phyloP scores from a whole-genome alignment of 2,113 vertebrate species.

The Oostethus manadensis region DNA sequence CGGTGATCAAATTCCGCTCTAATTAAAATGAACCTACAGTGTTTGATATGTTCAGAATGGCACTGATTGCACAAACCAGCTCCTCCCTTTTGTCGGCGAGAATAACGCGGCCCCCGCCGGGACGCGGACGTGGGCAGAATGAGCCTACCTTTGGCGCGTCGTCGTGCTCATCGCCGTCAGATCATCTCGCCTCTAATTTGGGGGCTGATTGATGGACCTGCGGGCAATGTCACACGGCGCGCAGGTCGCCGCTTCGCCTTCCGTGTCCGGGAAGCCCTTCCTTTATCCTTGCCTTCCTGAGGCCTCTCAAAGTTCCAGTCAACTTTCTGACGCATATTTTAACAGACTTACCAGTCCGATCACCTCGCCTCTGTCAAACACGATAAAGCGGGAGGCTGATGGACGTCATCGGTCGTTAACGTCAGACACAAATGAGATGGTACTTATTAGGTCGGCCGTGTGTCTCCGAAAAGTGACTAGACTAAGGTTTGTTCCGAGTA shows the following conservation, averaged over 20 bases:
- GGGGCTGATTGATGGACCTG: constrained; percentile 65
- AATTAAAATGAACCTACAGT: constrained; percentile 71
- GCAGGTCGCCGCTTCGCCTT: constrained; percentile 26
- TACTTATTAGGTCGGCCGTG: background rate
- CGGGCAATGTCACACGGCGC: constrained; percentile 45
- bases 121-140: constrained; percentile 59
- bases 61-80: constrained; percentile 56
- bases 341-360: background rate
- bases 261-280: constrained; percentile 30
- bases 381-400: background rate
- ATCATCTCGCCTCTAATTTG: constrained; percentile 55
- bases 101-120: constrained; percentile 51
- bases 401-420: background rate
- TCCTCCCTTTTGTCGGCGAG: constrained; percentile 62
- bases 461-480: too few relatives aligned
- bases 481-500: too few relatives aligned
- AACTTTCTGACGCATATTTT: constrained; percentile 32
- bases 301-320: background rate
- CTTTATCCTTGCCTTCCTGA: constrained; percentile 34
- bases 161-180: constrained; percentile 44
- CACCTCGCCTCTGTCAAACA: constrained; percentile 5
- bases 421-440: background rate
- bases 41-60: constrained; percentile 71
- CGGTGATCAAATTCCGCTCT: constrained; percentile 69
- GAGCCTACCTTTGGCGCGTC: constrained; percentile 32